Conservation (phyloP, 2,797 vertebrate genomes). For the Hafferia zeledoni region DNA sequence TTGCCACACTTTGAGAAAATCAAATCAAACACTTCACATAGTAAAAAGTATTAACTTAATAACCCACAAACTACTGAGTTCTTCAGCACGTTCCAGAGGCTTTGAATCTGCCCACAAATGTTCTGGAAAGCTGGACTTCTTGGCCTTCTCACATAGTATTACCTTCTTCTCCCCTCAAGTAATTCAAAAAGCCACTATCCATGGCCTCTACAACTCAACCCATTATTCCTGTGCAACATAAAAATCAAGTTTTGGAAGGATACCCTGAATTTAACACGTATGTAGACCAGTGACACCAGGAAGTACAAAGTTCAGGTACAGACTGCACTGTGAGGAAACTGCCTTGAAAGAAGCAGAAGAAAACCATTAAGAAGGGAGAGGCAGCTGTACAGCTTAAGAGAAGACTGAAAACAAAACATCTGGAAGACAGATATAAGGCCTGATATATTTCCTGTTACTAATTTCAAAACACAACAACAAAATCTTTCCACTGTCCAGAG, state of each 20-base stretch:
- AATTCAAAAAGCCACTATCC: neutral
- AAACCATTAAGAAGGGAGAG: neutral
- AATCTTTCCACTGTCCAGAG: neutral
- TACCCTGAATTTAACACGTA: neutral
- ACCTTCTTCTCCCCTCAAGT: fast-evolving
- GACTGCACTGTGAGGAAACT: neutral
- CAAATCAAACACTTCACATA: neutral
- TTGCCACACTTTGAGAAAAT: neutral
- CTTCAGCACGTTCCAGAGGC: neutral
- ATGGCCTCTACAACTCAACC: neutral
- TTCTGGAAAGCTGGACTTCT: neutral
- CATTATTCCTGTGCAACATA: neutral
- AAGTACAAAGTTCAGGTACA: neutral
- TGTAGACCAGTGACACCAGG: neutral
- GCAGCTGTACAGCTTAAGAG: neutral
- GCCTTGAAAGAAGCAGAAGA: neutral
- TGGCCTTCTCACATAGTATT: neutral
- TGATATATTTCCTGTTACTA: neutral
- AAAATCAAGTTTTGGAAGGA: neutral
- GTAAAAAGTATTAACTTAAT: neutral
- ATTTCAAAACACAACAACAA: neutral
- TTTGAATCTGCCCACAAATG: neutral
- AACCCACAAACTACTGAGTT: neutral
- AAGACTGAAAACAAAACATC: neutral
- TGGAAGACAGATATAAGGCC: neutral